Evolutionary conservation across 1,140 invertebrate species (phyloP), one percentile per base, ranked within the genome.

Genomic region (Drosophila kohkoa): DNA sequence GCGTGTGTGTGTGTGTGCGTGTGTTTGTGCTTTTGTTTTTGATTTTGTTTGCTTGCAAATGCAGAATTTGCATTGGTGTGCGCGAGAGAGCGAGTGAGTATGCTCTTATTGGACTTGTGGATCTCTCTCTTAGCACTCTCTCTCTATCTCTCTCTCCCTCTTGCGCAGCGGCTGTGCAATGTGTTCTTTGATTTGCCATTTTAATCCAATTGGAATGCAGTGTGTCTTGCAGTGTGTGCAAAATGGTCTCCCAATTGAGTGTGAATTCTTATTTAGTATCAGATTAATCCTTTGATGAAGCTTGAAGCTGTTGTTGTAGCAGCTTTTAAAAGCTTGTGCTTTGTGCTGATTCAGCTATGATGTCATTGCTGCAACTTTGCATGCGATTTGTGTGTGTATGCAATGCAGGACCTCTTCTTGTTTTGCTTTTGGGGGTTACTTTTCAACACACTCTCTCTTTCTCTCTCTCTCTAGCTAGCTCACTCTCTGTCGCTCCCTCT

Each of bases 131-230:
- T 54, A n/a, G 25, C 49, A n/a, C 45, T 28, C 51, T 45, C 67
- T 30, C 48, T 10, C 67, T 30, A 43, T 10, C 48, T 30, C 49
- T 65, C 58, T 32, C 15, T n/a, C 48, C 20, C 58, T 76, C 64
- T 83, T 85, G 81, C 78, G 76, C 75, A 67, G 41, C 60, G 41
- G 28, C 48, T 72, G 52, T 72, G 72, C 59, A 63, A 57, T 75
- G 64, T 80, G 68, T 48, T 55, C 2, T 57, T 69, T 43, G 28
- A 57, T 69, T 67, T 63, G 76, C 73, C 64, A 55, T 41, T 64
- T 75, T 81, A 89, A 83, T 88, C 83, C 83, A 88, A 89, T 88
- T 89, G 85, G 83, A 88, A 85, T 88, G 83, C 83, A 87, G 20
- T 25, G 3, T 15, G 77, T 51, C 69, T 41, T 87, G 83, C 83